Base-by-base conservation (phyloP, 2,113 vertebrate species). In the Scalopus aquaticus region DNA sequence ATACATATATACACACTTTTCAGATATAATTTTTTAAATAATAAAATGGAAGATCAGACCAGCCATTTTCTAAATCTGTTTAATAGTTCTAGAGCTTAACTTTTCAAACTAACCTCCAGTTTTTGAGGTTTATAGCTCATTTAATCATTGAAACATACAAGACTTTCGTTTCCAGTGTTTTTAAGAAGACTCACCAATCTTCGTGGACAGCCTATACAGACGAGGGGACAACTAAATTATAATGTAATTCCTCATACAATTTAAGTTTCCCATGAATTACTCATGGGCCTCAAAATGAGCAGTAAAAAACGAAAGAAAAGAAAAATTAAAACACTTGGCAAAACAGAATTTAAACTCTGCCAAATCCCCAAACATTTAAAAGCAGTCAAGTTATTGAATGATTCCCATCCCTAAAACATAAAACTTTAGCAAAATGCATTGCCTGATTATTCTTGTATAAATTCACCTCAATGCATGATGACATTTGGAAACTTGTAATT, bases 351-450 rank as follows among this genome's bases (percentile, higher is more conserved):
- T 83, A 22, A 86, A 62, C 35, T 88, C 56, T 64, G 88, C 60
- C 58, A 96, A 89, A 94, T 82, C 32, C 74, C 73, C 72, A 54
- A 88, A 79, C 24, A 93, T 92, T 62, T 90, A 78, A 88, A 93
- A 89, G 64, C 22, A 78, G 44, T 64, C 35, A 62, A 78, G 58
- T 90, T 82, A 88, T 0, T 92, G 73, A 88, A 51, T 22, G 24
- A 72, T 72, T 81, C 19, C 30, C 44, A 92, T 51, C 44, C 22
- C 8, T 93, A 58, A 85, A 32, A 69, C 80, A 77, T 11, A 91
- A 73, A 81, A 37, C 12, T 44, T 46, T 11, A 58, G 80, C 56
- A 90, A 83, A 96, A 94, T 7, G 60, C 39, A 54, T 16, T 35
- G 5, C 11, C 35, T 30, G 8, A 6, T 42, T 46, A 46, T 46